Base-by-base conservation (phyloP, 2,888 invertebrate species). In the Agrilus cyanescens region DNA sequence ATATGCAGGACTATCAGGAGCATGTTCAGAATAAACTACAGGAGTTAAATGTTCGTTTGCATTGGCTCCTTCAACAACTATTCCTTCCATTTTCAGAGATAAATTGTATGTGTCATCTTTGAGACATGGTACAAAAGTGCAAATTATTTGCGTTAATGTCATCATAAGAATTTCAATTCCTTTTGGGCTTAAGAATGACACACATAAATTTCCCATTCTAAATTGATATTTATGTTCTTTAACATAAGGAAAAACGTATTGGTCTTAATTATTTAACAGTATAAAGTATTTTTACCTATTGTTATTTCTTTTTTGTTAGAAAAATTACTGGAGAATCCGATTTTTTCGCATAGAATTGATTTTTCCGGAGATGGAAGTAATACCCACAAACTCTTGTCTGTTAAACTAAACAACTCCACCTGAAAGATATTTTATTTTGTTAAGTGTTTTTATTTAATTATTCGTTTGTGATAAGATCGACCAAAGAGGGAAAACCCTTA, bases 141-240 rank as follows among this genome's bases (percentile, higher is more conserved):
- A 49, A 38, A 58, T 61, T 53, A 83, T 76, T 63, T 86, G 85
- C 0, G 83, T 82, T 46, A 86, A 60, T 0, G 82, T 82, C 49
- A 82, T 62, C 14, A 83, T 79, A 45, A 85, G 59, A 10, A 86
- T 75, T 65, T 86, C 85, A 51, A 76, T 79, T 43, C 74, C 74
- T 46, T 77, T 73, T 12, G 47, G 47, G 57, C 78, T 82, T 52
- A 80, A 69, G 38, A 86, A 63, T 10, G 80, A 79, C 42, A 85
- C 46, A 2, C 80, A 80, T 51, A 80, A 78, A 60, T 84, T 84
- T 12, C 82, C 82, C 39, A 87, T 61, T 1, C 85, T 81, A 48
- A 87, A 70, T 62, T 82, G 83, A 45, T 84, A 67, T 65, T 83
- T 84, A 58, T 85, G 84, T 55, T 85, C 85, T 79, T 69, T 33